These are phyloP conservation scores for Andricus grossulariae DNA, from an alignment of 1,140 invertebrate genomes.

Conservation along the genomic window DNA sequence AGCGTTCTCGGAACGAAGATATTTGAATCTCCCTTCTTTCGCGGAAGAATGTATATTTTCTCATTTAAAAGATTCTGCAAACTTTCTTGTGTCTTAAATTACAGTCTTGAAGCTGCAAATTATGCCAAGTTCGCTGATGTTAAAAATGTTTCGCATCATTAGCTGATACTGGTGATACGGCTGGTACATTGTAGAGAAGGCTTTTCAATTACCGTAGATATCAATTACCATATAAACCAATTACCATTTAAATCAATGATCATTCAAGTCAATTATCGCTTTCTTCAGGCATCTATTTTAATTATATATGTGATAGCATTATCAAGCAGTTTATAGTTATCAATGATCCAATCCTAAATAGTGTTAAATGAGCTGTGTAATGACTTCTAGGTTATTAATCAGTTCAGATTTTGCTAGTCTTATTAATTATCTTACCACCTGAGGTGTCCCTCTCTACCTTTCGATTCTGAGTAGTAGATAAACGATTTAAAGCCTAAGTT, in stretches of 20 bases:
- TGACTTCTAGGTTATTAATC: conserved; percentile 13
- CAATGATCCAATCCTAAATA: neutral
- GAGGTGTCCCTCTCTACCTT: conserved; percentile 44
- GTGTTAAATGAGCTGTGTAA: conserved; percentile 24
- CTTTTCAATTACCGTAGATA: neutral
- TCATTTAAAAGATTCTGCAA: neutral
- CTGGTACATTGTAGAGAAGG: neutral
- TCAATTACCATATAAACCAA: neutral
- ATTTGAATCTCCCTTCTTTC: neutral
- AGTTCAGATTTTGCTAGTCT: conserved; percentile 28
- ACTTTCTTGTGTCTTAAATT: neutral
- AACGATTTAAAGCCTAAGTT: conserved; percentile 51
- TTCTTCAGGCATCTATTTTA: too few species aligned
- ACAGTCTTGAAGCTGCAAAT: neutral
- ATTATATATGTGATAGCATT: neutral
- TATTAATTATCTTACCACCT: conserved; percentile 56
- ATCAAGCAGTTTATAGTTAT: neutral
- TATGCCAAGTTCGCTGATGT: neutral
- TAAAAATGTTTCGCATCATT: neutral
- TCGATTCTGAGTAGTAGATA: conserved; percentile 51
- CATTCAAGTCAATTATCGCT: too few species aligned
- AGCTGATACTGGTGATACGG: neutral
- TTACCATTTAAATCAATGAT: too few species aligned
- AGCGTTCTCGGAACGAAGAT: neutral
- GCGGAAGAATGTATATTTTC: neutral